These are phyloP conservation scores for Polymixis flavicincta DNA, from an alignment of 2,888 invertebrate species.

Conservation along the genomic window DNA sequence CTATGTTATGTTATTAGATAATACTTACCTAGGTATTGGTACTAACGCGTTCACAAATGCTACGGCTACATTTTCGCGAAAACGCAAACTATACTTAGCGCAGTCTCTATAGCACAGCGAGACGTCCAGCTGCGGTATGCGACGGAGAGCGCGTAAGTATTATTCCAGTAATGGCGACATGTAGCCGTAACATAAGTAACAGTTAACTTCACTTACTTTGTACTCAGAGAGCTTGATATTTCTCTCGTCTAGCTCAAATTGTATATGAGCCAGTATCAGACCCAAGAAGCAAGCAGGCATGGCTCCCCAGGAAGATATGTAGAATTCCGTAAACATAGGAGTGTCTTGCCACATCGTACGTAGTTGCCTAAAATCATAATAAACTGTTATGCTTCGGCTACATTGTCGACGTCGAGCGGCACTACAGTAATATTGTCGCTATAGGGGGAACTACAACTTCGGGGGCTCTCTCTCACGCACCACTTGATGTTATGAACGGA, in stretches of 20 bases:
- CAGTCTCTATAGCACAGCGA: too few species aligned
- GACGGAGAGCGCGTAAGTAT: too few species aligned
- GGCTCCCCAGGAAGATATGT: conserved; percentile 67
- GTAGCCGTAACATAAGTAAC: background rate
- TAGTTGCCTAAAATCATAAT: conserved; percentile 48
- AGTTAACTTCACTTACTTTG: conserved; percentile 36
- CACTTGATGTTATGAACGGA: too few species aligned
- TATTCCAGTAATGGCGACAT: too few species aligned
- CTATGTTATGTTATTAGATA: background rate
- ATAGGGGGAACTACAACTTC: too few species aligned
- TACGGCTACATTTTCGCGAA: too few species aligned
- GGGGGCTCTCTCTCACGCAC: too few species aligned
- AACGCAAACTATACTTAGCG: too few species aligned
- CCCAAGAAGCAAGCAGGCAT: conserved; percentile 66
- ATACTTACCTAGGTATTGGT: background rate
- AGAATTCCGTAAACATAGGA: conserved; percentile 60
- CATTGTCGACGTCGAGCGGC: too few species aligned
- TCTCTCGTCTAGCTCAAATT: conserved; percentile 51
- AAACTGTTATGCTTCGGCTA: background rate
- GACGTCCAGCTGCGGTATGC: too few species aligned
- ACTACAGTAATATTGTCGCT: background rate
- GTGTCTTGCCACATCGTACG: conserved; percentile 56
- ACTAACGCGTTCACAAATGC: background rate
- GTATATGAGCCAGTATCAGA: conserved; percentile 57
- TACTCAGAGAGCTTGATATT: conserved; percentile 48